These are phyloP conservation scores for Troides oblongomaculatus DNA, from an alignment of 2,888 invertebrate genomes.

Conservation along the genomic window DNA sequence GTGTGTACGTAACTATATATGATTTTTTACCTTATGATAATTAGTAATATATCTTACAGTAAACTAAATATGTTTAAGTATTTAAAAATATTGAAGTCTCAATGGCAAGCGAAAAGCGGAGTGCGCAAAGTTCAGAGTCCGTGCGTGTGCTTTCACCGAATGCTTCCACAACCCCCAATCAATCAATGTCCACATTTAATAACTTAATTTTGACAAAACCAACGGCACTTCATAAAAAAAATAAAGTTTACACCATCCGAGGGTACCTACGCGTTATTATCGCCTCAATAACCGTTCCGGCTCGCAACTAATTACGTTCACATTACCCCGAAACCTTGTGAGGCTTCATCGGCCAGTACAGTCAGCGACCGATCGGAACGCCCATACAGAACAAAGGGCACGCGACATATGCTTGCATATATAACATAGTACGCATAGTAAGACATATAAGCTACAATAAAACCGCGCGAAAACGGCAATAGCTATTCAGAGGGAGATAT, in stretches of 20 bases:
- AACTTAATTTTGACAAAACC: conserved; percentile 72
- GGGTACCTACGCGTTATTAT: conserved; percentile 50
- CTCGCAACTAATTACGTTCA: conserved; percentile 54
- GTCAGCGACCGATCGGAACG: conserved; percentile 67
- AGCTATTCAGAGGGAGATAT: conserved; percentile 80
- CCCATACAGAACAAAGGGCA: conserved; percentile 63
- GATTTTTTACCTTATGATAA: background rate
- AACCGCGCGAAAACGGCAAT: conserved; percentile 78
- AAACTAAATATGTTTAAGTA: background rate
- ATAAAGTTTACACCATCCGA: conserved; percentile 55
- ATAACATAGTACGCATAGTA: conserved; percentile 36
- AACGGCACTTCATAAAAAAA: conserved; percentile 56
- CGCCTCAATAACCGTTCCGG: conserved; percentile 52
- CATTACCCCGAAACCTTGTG: conserved; percentile 59
- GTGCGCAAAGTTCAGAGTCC: conserved; percentile 29
- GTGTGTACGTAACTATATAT: background rate
- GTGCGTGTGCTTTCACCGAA: conserved; percentile 67
- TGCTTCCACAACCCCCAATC: conserved; percentile 63
- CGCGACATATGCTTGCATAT: conserved; percentile 48
- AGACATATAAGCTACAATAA: conserved; percentile 54
- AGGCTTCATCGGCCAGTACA: conserved; percentile 64
- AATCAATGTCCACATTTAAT: conserved; percentile 72
- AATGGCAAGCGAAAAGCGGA: conserved; percentile 3
- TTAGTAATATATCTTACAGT: background rate
- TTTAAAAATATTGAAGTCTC: background rate